Evolutionary conservation across 2,888 invertebrate species (phyloP), one percentile per base, ranked within the genome.

Genomic region (Ypsolopha sequella): DNA sequence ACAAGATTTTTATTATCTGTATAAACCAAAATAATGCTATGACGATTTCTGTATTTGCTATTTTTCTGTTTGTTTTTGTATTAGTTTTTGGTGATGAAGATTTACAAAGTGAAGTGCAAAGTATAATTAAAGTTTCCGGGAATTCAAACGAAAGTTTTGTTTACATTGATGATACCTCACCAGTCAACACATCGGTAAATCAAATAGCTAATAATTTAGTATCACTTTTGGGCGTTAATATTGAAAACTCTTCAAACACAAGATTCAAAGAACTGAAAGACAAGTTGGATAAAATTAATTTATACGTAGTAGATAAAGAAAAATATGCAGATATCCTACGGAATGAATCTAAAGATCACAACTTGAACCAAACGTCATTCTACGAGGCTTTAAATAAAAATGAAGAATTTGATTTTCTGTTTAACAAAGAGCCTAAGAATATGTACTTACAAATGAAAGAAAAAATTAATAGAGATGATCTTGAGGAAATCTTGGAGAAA

Each of bases 401-500:
- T 14, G 81, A 85, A 41, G 58, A 70, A 36, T 76, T 73, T 38
- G 59, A 59, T 50, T 63, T 67, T 47, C 48, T 77, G 7, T 52
- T 57, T 0, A 56, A 61, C 2, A 63, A 70, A 34, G 67, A 70
- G 50, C 58, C 69, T 0, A 76, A 74, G 52, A 79, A 62, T 56
- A 57, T 85, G 43, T 84, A 78, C 57, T 54, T 81, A 3, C 74
- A 74, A 54, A 55, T 85, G 6, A 85, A 85, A 58, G 70, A 79
- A 50, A 80, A 69, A 51, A 71, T 85, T 68, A 85, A 74, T 41
- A 68, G 84, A 58, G 80, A 84, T 58, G 84, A 85, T 51, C 62
- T 84, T 41, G 10, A 43, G 7, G 43, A 10, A 6, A 43, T 43
- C 10, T 13, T 43, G 13, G 13, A 10, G 10, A 34, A 33, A 41